phyloP scores from a whole-genome alignment of 30 jellyfish, hydroid and myxozoan genomes.

The Pelagia noctiluca region DNA sequence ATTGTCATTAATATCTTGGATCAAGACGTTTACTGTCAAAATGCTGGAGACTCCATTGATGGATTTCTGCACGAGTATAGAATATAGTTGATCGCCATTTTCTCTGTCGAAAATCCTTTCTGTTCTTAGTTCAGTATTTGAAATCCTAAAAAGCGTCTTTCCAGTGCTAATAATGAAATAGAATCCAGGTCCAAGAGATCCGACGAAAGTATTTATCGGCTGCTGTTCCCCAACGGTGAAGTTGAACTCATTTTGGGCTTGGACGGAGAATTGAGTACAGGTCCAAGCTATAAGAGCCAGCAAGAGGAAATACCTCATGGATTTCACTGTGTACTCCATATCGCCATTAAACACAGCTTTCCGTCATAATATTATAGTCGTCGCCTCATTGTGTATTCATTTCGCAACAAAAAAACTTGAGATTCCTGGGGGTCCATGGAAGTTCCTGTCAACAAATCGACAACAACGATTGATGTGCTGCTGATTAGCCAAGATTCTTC shows the following conservation, averaged over 20 bases:
- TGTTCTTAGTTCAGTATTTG: conserved; percentile 1
- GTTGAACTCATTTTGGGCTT: conserved; percentile 6
- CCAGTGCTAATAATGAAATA: neutral
- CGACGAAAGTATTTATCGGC: conserved; percentile 66
- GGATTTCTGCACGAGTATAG: neutral
- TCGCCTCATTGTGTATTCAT: neutral
- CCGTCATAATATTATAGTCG: no score
- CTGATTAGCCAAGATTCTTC: no score
- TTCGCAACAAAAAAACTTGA: conserved; percentile 2
- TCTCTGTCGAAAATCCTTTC: neutral
- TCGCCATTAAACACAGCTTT: no score
- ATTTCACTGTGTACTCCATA: no score
- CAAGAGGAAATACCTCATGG: no score
- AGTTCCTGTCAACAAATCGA: neutral
- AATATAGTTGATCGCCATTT: neutral
- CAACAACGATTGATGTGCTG: no score
- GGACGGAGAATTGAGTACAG: conserved; percentile 1
- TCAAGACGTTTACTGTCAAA: conserved; percentile 12
- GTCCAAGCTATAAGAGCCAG: neutral
- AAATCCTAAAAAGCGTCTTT: neutral
- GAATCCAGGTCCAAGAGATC: neutral
- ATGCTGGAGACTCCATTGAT: neutral
- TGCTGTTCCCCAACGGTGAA: conserved; percentile 63
- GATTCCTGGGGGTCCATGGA: conserved; percentile 5
- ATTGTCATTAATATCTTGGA: conserved; percentile 79